Evolutionary conservation across 2,888 invertebrate species (phyloP).

Genomic region (Seladonia tumulorum): DNA sequence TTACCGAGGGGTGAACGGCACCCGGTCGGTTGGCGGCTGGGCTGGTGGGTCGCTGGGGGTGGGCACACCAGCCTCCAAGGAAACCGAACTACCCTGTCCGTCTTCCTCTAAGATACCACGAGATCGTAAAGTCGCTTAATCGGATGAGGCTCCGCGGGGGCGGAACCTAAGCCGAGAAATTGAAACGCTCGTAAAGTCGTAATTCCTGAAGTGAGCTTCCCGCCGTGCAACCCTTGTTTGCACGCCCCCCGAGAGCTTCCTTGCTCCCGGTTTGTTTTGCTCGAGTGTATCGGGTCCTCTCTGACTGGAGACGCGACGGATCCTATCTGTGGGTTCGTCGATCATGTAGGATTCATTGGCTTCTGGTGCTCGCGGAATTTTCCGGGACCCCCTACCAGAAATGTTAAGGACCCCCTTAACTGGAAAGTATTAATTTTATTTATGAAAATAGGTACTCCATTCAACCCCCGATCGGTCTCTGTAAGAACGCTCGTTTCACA

Average conservation of each 20-base stretch:
- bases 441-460: neutral
- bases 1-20: constrained; percentile 33
- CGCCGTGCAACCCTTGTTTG: constrained; percentile 40
- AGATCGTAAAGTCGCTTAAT: constrained; percentile 78
- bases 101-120: constrained; percentile 53
- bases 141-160: constrained; percentile 71
- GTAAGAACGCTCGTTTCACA: no score
- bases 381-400: neutral
- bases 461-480: no score
- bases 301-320: neutral
- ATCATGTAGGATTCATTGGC: neutral
- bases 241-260: constrained; percentile 12
- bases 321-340: neutral
- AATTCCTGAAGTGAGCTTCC: constrained; percentile 55
- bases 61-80: constrained; percentile 20
- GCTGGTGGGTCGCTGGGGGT: neutral
- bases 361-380: neutral
- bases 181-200: constrained; percentile 71
- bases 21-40: neutral
- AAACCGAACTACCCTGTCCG: constrained; percentile 49
- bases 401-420: no score
- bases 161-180: constrained; percentile 67
- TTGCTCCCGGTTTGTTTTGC: constrained; percentile 19
- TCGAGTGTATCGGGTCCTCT: constrained; percentile 9
- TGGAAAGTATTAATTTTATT: neutral